Percentiles rank a stretch among this genome's conserved stretches.
Conservation (phyloP, 2,888 invertebrate species). For the Scaptomyza cyrtandrae region DNA sequence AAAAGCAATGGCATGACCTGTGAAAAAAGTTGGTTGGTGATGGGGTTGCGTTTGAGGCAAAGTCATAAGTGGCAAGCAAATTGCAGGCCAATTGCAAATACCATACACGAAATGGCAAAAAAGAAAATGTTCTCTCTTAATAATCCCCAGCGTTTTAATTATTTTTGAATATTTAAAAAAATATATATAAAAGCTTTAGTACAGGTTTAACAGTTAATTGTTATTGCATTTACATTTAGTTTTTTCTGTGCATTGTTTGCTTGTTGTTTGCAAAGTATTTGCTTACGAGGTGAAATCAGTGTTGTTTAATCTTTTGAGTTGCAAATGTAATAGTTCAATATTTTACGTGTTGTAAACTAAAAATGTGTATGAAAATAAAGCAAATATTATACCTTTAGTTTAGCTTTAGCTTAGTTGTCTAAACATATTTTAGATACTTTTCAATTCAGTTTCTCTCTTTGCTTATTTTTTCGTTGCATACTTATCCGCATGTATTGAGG, state of each 20-base stretch:
- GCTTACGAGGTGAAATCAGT: background rate
- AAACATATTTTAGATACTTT: background rate
- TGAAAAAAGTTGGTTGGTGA: background rate
- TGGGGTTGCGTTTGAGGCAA: background rate
- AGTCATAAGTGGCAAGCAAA: background rate
- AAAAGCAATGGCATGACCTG: slow-evolving; percentile 26
- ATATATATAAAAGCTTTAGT: background rate
- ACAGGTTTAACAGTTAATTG: background rate
- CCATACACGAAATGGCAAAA: background rate
- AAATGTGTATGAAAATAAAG: background rate
- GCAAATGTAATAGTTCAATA: too few species aligned
- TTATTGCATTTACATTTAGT: background rate
- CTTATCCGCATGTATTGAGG: background rate
- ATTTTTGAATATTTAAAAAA: background rate
- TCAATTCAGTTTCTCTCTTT: too few species aligned
- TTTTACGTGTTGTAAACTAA: too few species aligned
- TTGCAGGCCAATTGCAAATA: slow-evolving; percentile 10
- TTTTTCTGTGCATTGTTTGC: background rate
- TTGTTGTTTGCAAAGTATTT: too few species aligned
- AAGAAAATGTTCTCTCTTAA: background rate
- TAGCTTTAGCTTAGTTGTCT: background rate
- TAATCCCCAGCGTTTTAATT: background rate
- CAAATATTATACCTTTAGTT: background rate
- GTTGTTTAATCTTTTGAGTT: background rate
- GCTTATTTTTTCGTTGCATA: too few species aligned